Base-by-base conservation (phyloP, 2,797 vertebrate genomes). In the Mareca penelope region DNA sequence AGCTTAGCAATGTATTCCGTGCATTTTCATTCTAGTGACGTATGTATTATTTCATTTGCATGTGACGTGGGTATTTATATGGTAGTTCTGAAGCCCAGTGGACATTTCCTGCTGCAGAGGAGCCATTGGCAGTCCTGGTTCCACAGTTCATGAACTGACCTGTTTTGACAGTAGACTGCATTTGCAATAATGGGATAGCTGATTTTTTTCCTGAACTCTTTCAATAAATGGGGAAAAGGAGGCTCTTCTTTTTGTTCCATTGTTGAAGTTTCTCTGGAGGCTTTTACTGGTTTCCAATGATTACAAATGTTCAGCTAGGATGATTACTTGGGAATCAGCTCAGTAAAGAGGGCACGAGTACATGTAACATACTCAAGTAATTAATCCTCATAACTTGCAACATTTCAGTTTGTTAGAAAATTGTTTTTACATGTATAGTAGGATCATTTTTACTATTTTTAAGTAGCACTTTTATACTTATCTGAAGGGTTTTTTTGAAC, bases 401-500 rank as follows among this genome's bases (percentile, higher is more conserved):
- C 94, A 96, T 96, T 95, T 97, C 94, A 94, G 69, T 94, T 81
- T 84, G 61, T 64, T 90, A 95, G 71, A 89, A 80, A 13, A 64
- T 65, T 79, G 73, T 15, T 19, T 94, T 93, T 89, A 42, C 56
- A 6, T 89, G 52, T 95, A 81, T 90, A 70, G n/a, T 94, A 92
- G 88, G 7, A 29, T 86, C 46, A 75, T n/a, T 94, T 89, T 93
- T 90, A 80, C 76, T 95, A 14, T 94, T 73, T 90, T 82, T 77
- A 88, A 94, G 85, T 96, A 96, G 95, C 94, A 95, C 92, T 96
- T 97, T 96, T 94, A 81, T 86, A 88, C 71, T 4, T 91, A 92
- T 88, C 80, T 91, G 96, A 96, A 96, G 94, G 29, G 6, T 81
- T 84, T 94, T 94, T 90, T 90, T 78, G 24, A 91, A 65, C 77